phyloP scores from a whole-genome alignment of 2,113 vertebrate species.

The Chamaea fasciata region DNA sequence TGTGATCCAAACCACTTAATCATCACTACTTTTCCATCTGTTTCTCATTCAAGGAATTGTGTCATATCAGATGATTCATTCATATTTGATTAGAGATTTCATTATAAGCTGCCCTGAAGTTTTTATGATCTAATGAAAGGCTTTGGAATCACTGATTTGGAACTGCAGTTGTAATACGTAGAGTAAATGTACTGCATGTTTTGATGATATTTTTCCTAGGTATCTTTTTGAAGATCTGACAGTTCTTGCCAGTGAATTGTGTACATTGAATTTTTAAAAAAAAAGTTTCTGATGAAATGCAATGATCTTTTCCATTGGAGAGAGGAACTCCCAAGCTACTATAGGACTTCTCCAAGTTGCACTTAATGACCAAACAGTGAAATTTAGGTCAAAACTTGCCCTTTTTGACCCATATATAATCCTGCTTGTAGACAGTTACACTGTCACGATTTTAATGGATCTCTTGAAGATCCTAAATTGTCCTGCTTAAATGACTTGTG shows the following conservation, averaged over 20 bases:
- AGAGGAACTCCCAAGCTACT: not conserved
- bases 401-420: not conserved
- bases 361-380: not conserved
- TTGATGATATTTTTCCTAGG: not conserved
- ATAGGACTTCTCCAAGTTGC: not conserved
- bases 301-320: not conserved
- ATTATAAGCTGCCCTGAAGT: conserved; percentile 26
- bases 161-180: not conserved
- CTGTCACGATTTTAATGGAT: not conserved
- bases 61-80: conserved; percentile 47
- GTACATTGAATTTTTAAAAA: not conserved
- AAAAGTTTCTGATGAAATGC: not conserved
- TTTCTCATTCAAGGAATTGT: conserved; percentile 42
- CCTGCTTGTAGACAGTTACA: not conserved
- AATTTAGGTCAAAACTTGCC: not conserved
- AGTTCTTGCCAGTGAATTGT: not conserved
- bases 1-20: conserved; percentile 19
- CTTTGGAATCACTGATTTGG: not conserved
- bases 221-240: not conserved
- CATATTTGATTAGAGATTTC: conserved; percentile 51
- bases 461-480: not conserved
- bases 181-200: not conserved
- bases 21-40: conserved; percentile 30
- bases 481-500: not conserved
- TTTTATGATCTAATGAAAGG: conserved; percentile 42